Evolutionary conservation across 2,888 invertebrate species (phyloP), one percentile per base, ranked within the genome.

Genomic region (Heliconius charithonia): DNA sequence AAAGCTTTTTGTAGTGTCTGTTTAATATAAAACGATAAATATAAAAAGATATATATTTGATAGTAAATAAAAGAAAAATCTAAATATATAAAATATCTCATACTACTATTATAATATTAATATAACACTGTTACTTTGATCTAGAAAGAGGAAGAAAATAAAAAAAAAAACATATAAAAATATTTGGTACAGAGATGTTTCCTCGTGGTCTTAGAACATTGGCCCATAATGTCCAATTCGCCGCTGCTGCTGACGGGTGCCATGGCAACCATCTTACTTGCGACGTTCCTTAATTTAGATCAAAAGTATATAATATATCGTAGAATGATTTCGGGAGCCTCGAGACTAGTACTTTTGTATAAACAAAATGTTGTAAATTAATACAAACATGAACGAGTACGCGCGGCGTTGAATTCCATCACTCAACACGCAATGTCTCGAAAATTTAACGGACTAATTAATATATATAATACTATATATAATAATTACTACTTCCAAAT

Each of bases 261-360:
- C 32, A 66, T 66, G 32, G 66, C 66, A 66, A 37, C 66, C 66
- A 32, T n/a, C 29, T 66, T 32, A 22, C 22, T 66, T 66, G 66
- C 12, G 29, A 32, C 32, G 3, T 66, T 29, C 7, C 66, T 66
- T 32, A 66, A 66, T 66, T 66, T 66, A 66, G 66, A 66, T 66
- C 29, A 66, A 66, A 66, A 29, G 66, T 22, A 66, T 9, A 29
- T 4, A 66, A 66, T 22, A 32, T 66, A 29, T 66, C 66, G 66
- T 32, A 4, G 10, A 66, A 66, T 22, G 66, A 10, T 32, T 66
- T 32, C 66, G 22, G 4, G 4, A 22, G 9, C 22, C 12, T 22
- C 32, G 22, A 32, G 29, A 66, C 66, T 66, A 32, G 32, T 9
- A 32, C 32, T 7, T 32, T 32, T 32, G 32, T 32, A 32, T 32